Percentiles rank a stretch among this genome's conserved stretches.
These are phyloP conservation scores for Caenorhabditis briggsae DNA, from an alignment of 1,140 invertebrate species.

Conservation along the genomic window DNA sequence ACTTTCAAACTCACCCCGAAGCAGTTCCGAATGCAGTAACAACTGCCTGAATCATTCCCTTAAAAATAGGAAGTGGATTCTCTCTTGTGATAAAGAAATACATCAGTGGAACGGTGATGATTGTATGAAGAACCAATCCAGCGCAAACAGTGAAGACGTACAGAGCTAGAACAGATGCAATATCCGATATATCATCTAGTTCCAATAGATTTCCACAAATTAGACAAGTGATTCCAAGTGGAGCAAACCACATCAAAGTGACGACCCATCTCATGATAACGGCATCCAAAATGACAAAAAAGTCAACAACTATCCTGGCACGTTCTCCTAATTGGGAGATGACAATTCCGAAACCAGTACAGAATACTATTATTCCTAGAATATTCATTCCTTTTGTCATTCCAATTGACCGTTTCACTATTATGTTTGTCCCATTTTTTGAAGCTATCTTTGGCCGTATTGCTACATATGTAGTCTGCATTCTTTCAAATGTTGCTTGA, in stretches of 20 bases:
- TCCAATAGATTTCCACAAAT: slow-evolving; percentile 91
- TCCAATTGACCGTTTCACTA: slow-evolving; percentile 49
- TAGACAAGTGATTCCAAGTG: slow-evolving; percentile 89
- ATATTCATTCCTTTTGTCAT: slow-evolving; percentile 49
- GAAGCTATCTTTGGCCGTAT: slow-evolving; percentile 59
- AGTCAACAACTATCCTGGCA: slow-evolving; percentile 77
- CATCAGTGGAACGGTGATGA: slow-evolving; percentile 87
- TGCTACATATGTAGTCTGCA: slow-evolving; percentile 72
- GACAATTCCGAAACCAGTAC: slow-evolving; percentile 77
- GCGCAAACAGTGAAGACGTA: slow-evolving; percentile 87
- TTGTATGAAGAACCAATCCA: slow-evolving; percentile 89
- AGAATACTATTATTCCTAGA: slow-evolving; percentile 77
- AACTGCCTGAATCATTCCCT: slow-evolving; percentile 86
- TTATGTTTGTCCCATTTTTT: slow-evolving; percentile 57
- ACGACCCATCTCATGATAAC: slow-evolving; percentile 74
- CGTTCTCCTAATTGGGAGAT: slow-evolving; percentile 76
- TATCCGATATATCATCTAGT: slow-evolving; percentile 85
- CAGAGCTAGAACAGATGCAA: slow-evolving; percentile 80
- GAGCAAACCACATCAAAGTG: slow-evolving; percentile 82
- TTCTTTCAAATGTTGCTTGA: slow-evolving; percentile 76
- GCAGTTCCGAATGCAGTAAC: slow-evolving; percentile 92
- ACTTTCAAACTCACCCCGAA: slow-evolving; percentile 80
- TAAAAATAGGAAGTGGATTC: slow-evolving; percentile 91
- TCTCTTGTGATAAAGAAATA: slow-evolving; percentile 87
- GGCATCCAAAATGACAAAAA: slow-evolving; percentile 77